These are phyloP conservation scores for Arvicanthis niloticus DNA, from an alignment of 2,113 vertebrate species.

Conservation along the genomic window DNA sequence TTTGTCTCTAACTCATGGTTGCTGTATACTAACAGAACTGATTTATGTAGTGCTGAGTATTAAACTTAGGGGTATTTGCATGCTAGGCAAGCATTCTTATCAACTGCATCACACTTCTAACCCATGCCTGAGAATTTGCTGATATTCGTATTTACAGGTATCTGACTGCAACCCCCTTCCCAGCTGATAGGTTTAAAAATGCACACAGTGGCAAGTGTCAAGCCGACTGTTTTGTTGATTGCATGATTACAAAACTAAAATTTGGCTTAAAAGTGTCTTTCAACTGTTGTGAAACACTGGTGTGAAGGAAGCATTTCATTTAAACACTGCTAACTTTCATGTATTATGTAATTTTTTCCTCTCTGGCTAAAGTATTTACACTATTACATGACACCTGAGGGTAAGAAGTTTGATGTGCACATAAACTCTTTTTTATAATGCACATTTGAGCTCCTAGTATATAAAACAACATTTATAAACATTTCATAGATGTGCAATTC, in stretches of 20 bases:
- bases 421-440: constrained; percentile 38
- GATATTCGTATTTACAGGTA: not conserved
- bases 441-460: not conserved
- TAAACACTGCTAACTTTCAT: constrained; percentile 31
- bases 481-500: not conserved
- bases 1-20: not conserved
- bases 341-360: not conserved
- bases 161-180: not conserved
- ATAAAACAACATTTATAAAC: not conserved
- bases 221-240: not conserved
- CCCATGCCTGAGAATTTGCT: not conserved
- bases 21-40: not conserved
- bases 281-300: not conserved
- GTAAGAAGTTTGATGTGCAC: not conserved
- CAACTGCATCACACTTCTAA: not conserved
- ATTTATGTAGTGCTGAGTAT: not conserved
- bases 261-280: constrained; percentile 23
- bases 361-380: constrained; percentile 21
- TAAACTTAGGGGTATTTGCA: not conserved
- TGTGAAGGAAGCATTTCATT: constrained; percentile 61
- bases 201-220: not conserved
- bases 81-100: not conserved
- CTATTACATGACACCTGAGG: not conserved
- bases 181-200: not conserved
- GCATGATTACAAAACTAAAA: not conserved